Base-by-base conservation (phyloP, 2,113 vertebrate species). In the Pollachius pollachius region DNA sequence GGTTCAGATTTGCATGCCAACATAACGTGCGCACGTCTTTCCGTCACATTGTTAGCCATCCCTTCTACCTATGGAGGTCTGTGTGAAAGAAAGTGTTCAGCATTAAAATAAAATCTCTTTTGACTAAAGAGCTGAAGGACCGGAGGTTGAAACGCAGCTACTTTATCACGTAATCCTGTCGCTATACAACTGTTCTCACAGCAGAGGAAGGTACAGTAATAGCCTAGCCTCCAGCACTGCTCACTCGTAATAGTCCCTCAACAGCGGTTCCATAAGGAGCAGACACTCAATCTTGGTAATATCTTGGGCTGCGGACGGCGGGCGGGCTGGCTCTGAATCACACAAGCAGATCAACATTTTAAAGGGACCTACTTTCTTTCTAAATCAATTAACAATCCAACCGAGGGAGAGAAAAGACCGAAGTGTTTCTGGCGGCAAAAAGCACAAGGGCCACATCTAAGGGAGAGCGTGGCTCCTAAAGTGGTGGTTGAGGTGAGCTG, bases 231-330 rank as follows among this genome's bases (percentile, higher is more conserved):
- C n/a, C 54, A 81, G 80, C 76, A 73, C 57, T 59, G 74, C 70
- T 84, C 77, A 76, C 25, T 80, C 73, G 70, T 73, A 76, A 71
- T 70, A 64, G 68, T 70, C 72, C 73, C 80, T 25, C 71, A 82
- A 82, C 70, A 65, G 69, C 52, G 1, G 41, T 11, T 9, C 41
- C 41, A 9, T 12, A 48, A 48, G 41, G 41, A 65, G 66, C 54
- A 34, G 65, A 54, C 72, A 67, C 72, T 81, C 82, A 82, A 82
- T 82, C 81, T 79, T 76, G 69, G 84, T 84, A 84, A 87, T 83
- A 83, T 77, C 79, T 87, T 71, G 41, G 69, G 65, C 82, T 85
- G 65, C 48, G 62, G 81, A 48, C 69, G 34, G 69, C 52, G 62
- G 70, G 65, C 66, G 52, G 41, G 41, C 8, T 13, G 41, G 41